A percentile compares a stretch with the other conserved stretches of the same genome.
phyloP scores from a whole-genome alignment of 1,140 invertebrate species.

The Chrysoperla carnea region DNA sequence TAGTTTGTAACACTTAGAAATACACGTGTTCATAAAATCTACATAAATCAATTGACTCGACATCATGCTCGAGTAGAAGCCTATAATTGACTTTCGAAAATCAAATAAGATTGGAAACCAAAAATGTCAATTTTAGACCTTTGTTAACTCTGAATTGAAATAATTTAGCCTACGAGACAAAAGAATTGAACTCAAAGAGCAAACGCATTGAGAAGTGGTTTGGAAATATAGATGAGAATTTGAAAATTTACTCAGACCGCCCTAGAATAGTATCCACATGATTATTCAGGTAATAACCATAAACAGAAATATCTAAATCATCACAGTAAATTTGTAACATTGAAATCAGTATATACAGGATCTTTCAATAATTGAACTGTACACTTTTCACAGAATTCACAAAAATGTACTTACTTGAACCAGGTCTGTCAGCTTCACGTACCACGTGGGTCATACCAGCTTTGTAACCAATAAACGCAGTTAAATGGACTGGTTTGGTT shows the following conservation, averaged over 20 bases:
- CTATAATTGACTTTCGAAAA: too few relatives aligned
- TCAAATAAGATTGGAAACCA: too few relatives aligned
- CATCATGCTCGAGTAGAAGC: too few relatives aligned
- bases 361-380: not conserved
- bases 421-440: slow-evolving; percentile 95
- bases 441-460: slow-evolving; percentile 99
- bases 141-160: too few relatives aligned
- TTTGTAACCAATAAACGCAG: slow-evolving; percentile 96
- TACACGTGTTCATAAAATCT: slow-evolving; percentile 22
- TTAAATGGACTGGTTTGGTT: slow-evolving; percentile 91
- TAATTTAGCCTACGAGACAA: too few relatives aligned
- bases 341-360: slow-evolving; percentile 2
- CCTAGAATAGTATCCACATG: slow-evolving; percentile 29
- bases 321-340: slow-evolving; percentile 23
- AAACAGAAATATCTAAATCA: slow-evolving; percentile 26
- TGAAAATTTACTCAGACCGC: slow-evolving; percentile 26
- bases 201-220: too few relatives aligned
- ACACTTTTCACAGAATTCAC: not conserved
- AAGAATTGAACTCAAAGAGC: too few relatives aligned
- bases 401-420: slow-evolving; percentile 72
- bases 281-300: slow-evolving; percentile 21
- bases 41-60: too few relatives aligned
- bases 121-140: too few relatives aligned
- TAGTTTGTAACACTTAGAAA: too few relatives aligned
- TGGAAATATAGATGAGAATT: too few relatives aligned